Percentiles rank a stretch among this genome's conserved stretches.
Conservation (phyloP, 2,888 invertebrate species). For the Lamellibrachia satsuma region DNA sequence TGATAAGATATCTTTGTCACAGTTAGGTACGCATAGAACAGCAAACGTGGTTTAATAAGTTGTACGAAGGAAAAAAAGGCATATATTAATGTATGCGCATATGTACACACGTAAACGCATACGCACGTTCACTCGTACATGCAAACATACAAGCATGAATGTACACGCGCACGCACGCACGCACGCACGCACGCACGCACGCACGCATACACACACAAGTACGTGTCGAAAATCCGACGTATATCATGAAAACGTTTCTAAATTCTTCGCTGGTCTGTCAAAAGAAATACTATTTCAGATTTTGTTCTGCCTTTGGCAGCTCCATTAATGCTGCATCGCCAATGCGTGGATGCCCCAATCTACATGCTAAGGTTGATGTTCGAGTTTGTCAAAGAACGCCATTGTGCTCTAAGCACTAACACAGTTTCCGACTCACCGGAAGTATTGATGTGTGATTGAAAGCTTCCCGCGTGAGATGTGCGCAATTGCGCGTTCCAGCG, state of each 20-base stretch:
- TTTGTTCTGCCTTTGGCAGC: no score
- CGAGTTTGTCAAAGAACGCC: neutral
- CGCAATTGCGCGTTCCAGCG: neutral
- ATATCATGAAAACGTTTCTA: neutral
- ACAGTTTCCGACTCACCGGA: neutral
- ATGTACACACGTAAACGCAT: neutral
- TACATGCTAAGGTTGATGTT: no score
- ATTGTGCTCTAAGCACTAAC: neutral
- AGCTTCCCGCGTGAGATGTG: neutral
- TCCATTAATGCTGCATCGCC: no score
- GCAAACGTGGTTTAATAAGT: neutral
- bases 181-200: no score
- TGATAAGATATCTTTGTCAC: neutral
- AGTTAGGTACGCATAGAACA: neutral
- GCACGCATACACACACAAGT: no score
- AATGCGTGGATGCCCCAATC: no score
- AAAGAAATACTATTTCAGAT: no score
- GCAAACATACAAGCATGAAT: no score
- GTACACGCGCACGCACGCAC: no score
- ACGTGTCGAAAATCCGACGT: no score
- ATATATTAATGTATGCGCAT: neutral
- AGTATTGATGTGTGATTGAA: neutral
- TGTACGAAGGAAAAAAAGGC: neutral
- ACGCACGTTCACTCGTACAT: no score
- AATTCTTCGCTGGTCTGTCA: neutral